Evolutionary conservation across 2,797 vertebrate species (phyloP).

Genomic region (Karalla daura): DNA sequence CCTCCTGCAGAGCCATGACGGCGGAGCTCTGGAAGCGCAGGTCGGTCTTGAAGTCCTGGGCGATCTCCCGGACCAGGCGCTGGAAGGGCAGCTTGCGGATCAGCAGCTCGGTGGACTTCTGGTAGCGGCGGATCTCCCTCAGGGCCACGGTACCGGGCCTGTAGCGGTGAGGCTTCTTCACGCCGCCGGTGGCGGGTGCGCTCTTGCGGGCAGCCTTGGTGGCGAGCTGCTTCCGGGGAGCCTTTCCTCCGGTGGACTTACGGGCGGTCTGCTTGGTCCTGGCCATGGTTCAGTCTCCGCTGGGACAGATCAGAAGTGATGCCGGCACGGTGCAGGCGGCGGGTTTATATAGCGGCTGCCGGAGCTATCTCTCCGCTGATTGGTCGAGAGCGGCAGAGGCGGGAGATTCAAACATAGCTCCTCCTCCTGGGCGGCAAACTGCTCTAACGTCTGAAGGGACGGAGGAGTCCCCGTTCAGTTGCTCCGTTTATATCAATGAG

Average conservation of each 20-base stretch:
- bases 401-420: no score
- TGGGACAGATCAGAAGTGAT: no score
- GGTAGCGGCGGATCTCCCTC: constrained; percentile 20
- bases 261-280: constrained; percentile 28
- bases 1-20: constrained; percentile 39
- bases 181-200: constrained; percentile 15
- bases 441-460: no score
- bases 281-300: background rate
- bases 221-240: background rate
- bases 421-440: no score
- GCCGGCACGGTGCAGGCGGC: no score
- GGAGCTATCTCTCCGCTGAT: no score
- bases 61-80: constrained; percentile 38
- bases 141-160: constrained; percentile 35
- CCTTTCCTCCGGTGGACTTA: constrained; percentile 1
- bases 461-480: no score
- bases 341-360: no score
- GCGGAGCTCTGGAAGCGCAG: constrained; percentile 48
- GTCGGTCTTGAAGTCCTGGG: constrained; percentile 48
- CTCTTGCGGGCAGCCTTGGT: constrained; percentile 7
- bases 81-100: constrained; percentile 48
- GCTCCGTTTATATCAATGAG: no score
- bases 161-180: constrained; percentile 24
- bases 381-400: no score
- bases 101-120: background rate